Evolutionary conservation across 2,113 vertebrate species (phyloP).

Genomic region (Thymallus thymallus): DNA sequence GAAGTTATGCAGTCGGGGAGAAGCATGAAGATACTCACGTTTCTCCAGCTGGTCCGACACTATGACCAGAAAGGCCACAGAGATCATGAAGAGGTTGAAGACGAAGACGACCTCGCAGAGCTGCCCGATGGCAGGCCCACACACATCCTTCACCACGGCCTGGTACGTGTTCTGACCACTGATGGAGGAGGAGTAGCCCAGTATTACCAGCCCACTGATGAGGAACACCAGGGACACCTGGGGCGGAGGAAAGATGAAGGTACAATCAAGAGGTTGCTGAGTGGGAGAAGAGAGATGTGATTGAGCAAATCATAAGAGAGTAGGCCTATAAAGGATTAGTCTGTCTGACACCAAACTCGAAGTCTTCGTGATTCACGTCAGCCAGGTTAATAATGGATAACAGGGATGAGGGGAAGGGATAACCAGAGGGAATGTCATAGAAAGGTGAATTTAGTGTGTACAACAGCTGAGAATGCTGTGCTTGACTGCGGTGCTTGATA

Average conservation of each 20-base stretch:
- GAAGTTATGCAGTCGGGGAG: too few species aligned
- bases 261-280: too few species aligned
- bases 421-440: too few species aligned
- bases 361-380: background rate
- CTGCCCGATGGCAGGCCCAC: conserved; percentile 78
- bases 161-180: conserved; percentile 89
- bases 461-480: too few species aligned
- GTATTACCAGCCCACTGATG: conserved; percentile 84
- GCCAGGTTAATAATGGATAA: too few species aligned
- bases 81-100: conserved; percentile 94
- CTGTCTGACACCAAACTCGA: too few species aligned
- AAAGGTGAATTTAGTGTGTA: too few species aligned
- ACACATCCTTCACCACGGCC: conserved; percentile 82
- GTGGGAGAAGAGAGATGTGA: too few species aligned
- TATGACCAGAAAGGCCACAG: conserved; percentile 90
- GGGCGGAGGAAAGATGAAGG: background rate
- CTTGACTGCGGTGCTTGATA: too few species aligned
- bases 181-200: conserved; percentile 85
- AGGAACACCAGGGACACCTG: conserved; percentile 90
- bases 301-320: too few species aligned
- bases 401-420: too few species aligned
- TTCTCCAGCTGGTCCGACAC: conserved; percentile 92
- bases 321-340: too few species aligned
- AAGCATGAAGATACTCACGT: conserved; percentile 70
- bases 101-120: conserved; percentile 90